Base-by-base conservation (phyloP, 30 jellyfish, hydroid and myxozoan genomes). In the Pelagia noctiluca region DNA sequence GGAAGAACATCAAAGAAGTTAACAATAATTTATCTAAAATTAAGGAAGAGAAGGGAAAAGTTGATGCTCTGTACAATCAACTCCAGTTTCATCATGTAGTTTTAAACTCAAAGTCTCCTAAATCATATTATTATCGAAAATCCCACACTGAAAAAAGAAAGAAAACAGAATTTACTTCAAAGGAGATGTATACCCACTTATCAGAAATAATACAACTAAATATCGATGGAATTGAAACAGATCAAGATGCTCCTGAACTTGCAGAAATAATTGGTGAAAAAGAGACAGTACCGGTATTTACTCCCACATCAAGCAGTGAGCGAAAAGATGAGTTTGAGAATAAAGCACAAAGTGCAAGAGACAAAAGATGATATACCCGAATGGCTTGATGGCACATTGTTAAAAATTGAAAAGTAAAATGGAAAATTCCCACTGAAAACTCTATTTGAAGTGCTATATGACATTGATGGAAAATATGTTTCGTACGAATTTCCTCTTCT, bases 321-420 rank as follows among this genome's bases (percentile, higher is more conserved):
- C 10, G 72, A n/a, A n/a, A n/a, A n/a, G n/a, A n/a, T 60, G 21
- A 24, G 72, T 5, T 5, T 5, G 21, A 22, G 34, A 60, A n/a
- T 60, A n/a, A 60, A 60, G 35, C 72, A 26, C 21, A 60, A 60
- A n/a, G 72, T 26, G 5, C 72, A 60, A 60, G 72, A 60, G 22
- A 60, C 34, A n/a, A 4, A 22, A 4, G 72, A 60, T n/a, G 72
- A 60, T 5, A 26, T 60, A n/a, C 72, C 72, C 10, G 72, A 60
- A 60, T 60, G 72, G 72, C 21, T n/a, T 60, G 72, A n/a, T 60
- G 72, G 21, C 10, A 60, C 72, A 4, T 10, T 60, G 21, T 10
- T 26, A 4, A 60, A n/a, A 26, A 26, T 60, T n/a, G 72, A 26
- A 60, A 4, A n/a, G 11, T 60, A 10, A 8, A 60, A 60, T n/a